A percentile compares a stretch with the other conserved stretches of the same genome.
These are phyloP conservation scores for Amphiura filiformis DNA, from an alignment of 35 echinoderm and acorn worm genomes.

Conservation along the genomic window DNA sequence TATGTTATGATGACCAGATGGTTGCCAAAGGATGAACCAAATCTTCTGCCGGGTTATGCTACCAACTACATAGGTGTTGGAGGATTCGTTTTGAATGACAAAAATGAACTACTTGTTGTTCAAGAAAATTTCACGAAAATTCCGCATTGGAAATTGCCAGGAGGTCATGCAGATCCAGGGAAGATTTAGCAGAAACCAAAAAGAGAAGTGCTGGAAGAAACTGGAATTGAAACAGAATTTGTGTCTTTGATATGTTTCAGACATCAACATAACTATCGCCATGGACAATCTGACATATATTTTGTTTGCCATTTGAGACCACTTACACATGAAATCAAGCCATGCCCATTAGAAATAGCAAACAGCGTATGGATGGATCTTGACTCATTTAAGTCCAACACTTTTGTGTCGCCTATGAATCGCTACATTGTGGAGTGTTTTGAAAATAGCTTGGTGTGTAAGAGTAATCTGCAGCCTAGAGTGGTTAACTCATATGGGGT, in stretches of 20 bases:
- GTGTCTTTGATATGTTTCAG: conserved; percentile 55
- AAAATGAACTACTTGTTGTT: conserved; percentile 66
- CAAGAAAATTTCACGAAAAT: conserved; percentile 38
- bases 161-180: conserved; percentile 52
- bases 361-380: conserved; percentile 64
- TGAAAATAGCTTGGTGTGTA: background rate
- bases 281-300: conserved; percentile 73
- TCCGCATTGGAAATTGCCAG: conserved; percentile 60
- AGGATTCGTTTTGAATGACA: conserved; percentile 73
- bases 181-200: conserved; percentile 54
- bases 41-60: conserved; percentile 63
- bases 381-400: background rate
- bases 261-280: conserved; percentile 59
- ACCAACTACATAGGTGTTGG: conserved; percentile 69
- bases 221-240: conserved; percentile 67
- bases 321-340: conserved; percentile 38
- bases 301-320: conserved; percentile 69
- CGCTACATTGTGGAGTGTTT: background rate
- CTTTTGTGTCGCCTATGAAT: background rate
- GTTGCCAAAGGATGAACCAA: conserved; percentile 66
- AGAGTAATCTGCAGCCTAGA: background rate
- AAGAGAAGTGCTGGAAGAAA: conserved; percentile 71
- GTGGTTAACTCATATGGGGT: background rate
- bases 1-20: conserved; percentile 87
- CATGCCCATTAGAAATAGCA: conserved; percentile 48